phyloP scores from a whole-genome alignment of 2,797 vertebrate species.

The Sebastolobus alascanus region DNA sequence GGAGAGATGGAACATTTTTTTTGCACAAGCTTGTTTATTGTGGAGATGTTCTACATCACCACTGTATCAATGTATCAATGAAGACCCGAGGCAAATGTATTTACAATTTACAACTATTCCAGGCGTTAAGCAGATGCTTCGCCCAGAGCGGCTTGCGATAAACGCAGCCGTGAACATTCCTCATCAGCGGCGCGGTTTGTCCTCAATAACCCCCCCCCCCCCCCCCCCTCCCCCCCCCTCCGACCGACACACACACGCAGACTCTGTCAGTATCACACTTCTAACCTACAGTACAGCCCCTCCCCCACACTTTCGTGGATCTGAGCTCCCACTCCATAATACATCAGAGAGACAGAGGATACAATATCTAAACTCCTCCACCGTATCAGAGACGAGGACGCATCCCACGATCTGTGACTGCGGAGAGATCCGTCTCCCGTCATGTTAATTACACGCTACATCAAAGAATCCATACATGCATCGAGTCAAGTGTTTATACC shows the following conservation, averaged over 20 bases:
- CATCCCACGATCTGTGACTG: constrained; percentile 39
- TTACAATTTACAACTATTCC: constrained; percentile 9
- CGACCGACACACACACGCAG: constrained; percentile 13
- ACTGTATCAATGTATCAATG: constrained; percentile 26
- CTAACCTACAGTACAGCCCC: constrained; percentile 36
- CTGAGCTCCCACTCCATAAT: constrained; percentile 70
- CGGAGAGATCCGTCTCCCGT: constrained; percentile 37
- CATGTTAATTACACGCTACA: constrained; percentile 22
- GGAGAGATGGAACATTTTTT: constrained; percentile 20
- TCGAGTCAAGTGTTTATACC: neutral
- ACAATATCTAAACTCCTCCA: constrained; percentile 64
- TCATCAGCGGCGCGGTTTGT: constrained; percentile 25
- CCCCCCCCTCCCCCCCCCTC: neutral
- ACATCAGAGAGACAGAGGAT: constrained; percentile 66
- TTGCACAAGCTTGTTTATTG: constrained; percentile 39
- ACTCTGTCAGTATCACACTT: constrained; percentile 38
- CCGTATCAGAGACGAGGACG: constrained; percentile 44
- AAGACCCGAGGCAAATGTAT: constrained; percentile 1
- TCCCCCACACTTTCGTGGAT: constrained; percentile 63
- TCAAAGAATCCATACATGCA: constrained; percentile 10
- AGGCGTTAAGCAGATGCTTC: constrained; percentile 11
- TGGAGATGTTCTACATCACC: constrained; percentile 18
- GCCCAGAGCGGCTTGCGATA: neutral
- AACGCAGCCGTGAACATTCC: neutral
- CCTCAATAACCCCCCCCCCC: constrained; percentile 20